These are phyloP conservation scores for Baronia brevicornis DNA, from an alignment of 2,888 invertebrate genomes.

Conservation along the genomic window DNA sequence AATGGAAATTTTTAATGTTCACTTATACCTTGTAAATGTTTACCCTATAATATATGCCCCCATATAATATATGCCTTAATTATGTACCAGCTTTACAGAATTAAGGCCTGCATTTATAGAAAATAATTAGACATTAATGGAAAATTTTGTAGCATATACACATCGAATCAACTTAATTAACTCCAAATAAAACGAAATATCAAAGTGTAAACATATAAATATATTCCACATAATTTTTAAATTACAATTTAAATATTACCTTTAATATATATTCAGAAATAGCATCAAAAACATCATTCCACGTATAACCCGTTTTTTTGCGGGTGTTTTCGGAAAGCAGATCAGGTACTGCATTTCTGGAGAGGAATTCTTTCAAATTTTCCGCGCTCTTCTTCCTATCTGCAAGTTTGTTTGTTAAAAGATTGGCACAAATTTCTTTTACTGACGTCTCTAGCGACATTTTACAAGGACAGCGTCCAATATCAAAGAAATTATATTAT, in stretches of 20 bases:
- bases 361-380: slow-evolving; percentile 51
- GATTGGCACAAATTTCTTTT: slow-evolving; percentile 43
- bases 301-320: slow-evolving; percentile 47
- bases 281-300: slow-evolving; percentile 60
- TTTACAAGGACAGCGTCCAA: background rate
- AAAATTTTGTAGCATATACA: no score
- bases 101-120: no score
- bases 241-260: slow-evolving; percentile 29
- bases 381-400: slow-evolving; percentile 68
- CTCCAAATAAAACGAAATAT: background rate
- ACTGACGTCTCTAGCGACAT: slow-evolving; percentile 57
- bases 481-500: background rate
- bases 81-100: no score
- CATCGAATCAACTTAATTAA: no score
- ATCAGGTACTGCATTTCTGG: slow-evolving; percentile 49
- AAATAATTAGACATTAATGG: no score
- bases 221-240: no score
- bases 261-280: slow-evolving; percentile 60
- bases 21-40: no score
- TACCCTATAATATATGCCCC: no score
- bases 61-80: no score
- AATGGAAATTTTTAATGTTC: no score
- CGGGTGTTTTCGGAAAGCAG: slow-evolving; percentile 51
- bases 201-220: background rate
- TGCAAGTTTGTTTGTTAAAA: slow-evolving; percentile 50